These are phyloP conservation scores for Drosophila vallismaia DNA, from an alignment of 2,888 invertebrate species.

Conservation along the genomic window DNA sequence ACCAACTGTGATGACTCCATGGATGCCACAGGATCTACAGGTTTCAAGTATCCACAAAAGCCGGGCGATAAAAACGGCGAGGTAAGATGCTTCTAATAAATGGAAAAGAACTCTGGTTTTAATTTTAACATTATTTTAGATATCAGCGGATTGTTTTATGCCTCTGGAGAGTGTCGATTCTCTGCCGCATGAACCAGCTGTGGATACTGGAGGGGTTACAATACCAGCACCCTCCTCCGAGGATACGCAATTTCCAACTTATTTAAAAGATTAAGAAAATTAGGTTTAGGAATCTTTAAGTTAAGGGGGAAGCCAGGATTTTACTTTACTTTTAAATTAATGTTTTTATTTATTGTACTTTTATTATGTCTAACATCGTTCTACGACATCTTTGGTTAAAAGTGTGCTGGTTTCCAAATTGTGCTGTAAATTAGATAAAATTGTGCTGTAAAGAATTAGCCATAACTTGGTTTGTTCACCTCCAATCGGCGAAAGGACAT, in stretches of 20 bases:
- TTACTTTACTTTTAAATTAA: neutral
- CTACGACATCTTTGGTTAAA: neutral
- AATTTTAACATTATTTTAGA: slow-evolving; percentile 49
- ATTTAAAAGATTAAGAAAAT: slow-evolving; percentile 61
- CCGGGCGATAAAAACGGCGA: slow-evolving; percentile 70
- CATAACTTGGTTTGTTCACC: too few relatives aligned
- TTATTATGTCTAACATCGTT: neutral
- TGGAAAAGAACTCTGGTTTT: rapidly evolving
- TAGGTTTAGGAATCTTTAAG: too few relatives aligned
- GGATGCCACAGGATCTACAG: slow-evolving; percentile 57
- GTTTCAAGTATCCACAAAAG: slow-evolving; percentile 67
- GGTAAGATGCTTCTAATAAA: slow-evolving; percentile 41
- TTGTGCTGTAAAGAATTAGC: slow-evolving; percentile 12
- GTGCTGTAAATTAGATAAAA: slow-evolving; percentile 6
- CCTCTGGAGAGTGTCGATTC: slow-evolving; percentile 82
- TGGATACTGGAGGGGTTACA: slow-evolving; percentile 82
- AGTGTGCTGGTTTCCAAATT: slow-evolving; percentile 2
- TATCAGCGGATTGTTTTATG: slow-evolving; percentile 81
- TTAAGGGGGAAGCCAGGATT: neutral
- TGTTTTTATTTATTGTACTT: neutral
- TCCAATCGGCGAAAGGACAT: too few relatives aligned
- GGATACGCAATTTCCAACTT: slow-evolving; percentile 82
- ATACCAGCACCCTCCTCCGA: slow-evolving; percentile 82
- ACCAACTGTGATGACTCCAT: slow-evolving; percentile 78
- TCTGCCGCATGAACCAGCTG: slow-evolving; percentile 80